Conservation (phyloP, 37 sponge, comb jelly and placozoan species). For the Bolinopsis microptera region DNA sequence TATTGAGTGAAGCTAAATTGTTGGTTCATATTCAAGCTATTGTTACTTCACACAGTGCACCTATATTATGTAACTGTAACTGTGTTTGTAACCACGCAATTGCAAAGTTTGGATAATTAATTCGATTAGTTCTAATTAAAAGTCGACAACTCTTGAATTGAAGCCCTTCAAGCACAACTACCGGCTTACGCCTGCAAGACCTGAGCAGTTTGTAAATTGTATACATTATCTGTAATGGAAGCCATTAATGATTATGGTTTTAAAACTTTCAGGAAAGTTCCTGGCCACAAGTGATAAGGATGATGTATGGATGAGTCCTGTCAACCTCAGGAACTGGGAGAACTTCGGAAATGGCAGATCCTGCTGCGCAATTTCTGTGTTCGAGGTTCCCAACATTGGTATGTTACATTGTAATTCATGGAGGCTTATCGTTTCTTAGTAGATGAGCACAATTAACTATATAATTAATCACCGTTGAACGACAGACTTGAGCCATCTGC, state of each 20-base stretch:
- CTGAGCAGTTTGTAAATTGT: no score
- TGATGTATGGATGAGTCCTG: constrained; percentile 11
- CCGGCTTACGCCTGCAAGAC: background rate
- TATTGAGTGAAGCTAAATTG: no score
- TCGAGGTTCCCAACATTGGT: background rate
- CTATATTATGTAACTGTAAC: no score
- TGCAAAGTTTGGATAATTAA: background rate
- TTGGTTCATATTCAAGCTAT: no score
- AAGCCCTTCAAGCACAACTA: background rate
- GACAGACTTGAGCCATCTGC: no score
- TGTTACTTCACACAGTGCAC: no score
- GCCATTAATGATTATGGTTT: no score
- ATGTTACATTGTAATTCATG: background rate
- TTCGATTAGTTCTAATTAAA: background rate
- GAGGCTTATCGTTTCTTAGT: no score
- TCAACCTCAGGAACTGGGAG: constrained; percentile 19
- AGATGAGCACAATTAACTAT: no score
- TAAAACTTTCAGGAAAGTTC: constrained; percentile 16
- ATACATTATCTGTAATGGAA: no score
- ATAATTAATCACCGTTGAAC: no score
- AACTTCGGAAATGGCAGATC: constrained; percentile 44
- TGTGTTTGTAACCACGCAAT: no score
- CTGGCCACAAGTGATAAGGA: background rate
- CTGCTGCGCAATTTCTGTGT: background rate
- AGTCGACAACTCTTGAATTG: background rate